Percentiles rank a stretch among this genome's conserved stretches.
phyloP scores from a whole-genome alignment of 2,888 invertebrate species.

The Caenorhabditis macrosperma region DNA sequence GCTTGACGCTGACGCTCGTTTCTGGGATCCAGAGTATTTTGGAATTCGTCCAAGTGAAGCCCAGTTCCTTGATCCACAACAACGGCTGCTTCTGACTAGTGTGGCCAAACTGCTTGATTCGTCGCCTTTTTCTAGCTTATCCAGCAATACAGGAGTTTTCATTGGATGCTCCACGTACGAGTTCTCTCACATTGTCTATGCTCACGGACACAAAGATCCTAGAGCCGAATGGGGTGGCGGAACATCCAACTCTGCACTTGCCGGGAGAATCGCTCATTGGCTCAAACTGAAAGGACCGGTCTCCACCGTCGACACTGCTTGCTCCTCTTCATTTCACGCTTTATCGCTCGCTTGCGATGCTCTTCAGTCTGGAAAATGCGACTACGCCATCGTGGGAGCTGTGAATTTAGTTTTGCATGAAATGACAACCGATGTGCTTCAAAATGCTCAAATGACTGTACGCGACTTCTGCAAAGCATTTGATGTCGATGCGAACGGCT shows the following conservation, averaged over 20 bases:
- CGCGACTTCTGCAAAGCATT: slow-evolving; percentile 76
- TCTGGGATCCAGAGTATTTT: slow-evolving; percentile 81
- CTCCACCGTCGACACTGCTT: slow-evolving; percentile 95
- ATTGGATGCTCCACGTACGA: slow-evolving; percentile 85
- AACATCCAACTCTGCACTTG: slow-evolving; percentile 91
- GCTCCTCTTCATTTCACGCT: slow-evolving; percentile 91
- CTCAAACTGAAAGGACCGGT: slow-evolving; percentile 96
- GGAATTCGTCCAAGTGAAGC: slow-evolving; percentile 80
- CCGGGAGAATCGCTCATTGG: slow-evolving; percentile 92
- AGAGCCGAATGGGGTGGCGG: slow-evolving; percentile 86
- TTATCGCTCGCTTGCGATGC: slow-evolving; percentile 81
- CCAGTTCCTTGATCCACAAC: slow-evolving; percentile 90
- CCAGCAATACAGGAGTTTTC: slow-evolving; percentile 93
- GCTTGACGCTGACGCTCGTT: slow-evolving; percentile 56
- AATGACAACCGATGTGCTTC: slow-evolving; percentile 74
- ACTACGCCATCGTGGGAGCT: slow-evolving; percentile 77
- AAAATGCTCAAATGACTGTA: slow-evolving; percentile 75
- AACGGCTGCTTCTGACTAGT: slow-evolving; percentile 85
- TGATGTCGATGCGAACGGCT: slow-evolving; percentile 80
- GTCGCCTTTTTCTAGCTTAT: slow-evolving; percentile 85
- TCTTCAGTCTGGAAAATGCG: slow-evolving; percentile 83
- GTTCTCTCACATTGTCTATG: slow-evolving; percentile 68
- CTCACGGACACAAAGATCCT: slow-evolving; percentile 55
- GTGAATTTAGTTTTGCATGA: slow-evolving; percentile 77
- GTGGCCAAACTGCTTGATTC: slow-evolving; percentile 82